Base-by-base conservation (phyloP, 2,113 vertebrate genomes). In the Butorides virescens region DNA sequence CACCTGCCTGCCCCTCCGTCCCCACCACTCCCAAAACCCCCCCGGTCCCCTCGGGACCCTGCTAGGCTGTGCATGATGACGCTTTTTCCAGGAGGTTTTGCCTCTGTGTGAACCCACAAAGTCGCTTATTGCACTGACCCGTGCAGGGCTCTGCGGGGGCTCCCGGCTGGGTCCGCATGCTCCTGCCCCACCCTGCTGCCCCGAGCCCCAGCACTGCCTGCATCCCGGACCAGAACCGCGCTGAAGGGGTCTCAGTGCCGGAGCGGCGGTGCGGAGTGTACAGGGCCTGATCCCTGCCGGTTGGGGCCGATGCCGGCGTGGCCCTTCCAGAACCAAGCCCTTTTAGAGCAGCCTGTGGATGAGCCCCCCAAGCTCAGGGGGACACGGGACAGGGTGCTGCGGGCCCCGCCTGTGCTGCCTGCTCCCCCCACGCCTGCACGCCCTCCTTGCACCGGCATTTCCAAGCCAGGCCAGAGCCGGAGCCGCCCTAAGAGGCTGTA, bases 121-220 rank as follows among this genome's bases (percentile, higher is more conserved):
- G 25, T 20, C 39, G 52, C 8, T 50, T 49, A n/a, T 65, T 20
- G 23, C 36, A 1, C 27, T 27, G 36, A 44, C 27, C 44, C 10
- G 0, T 0, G 0, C 18, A 32, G 50, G 34, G 32, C n/a, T 67
- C 29, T 23, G 56, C 0, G 0, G 10, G 73, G 39, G 18, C 8
- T 83, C 55, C 63, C 49, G 17, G 20, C 12, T 18, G n/a, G 29
- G 26, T 37, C 47, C 5, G 1, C 44, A 20, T 1, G 18, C 34
- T 87, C 36, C 27, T 20, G 36, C 15, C 26, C 26, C 15, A 3
- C 15, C 7, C 13, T 25, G 5, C n/a, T 26, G 5, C 44, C 34
- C 27, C 0, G 1, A 20, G 9, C 29, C 19, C 30, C 3, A 0
- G 25, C 79, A 11, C 39, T 47, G 66, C 34, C 79, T 7, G 0